Conservation (phyloP, 2,888 invertebrate genomes). For the Pseudanteris insignis region DNA sequence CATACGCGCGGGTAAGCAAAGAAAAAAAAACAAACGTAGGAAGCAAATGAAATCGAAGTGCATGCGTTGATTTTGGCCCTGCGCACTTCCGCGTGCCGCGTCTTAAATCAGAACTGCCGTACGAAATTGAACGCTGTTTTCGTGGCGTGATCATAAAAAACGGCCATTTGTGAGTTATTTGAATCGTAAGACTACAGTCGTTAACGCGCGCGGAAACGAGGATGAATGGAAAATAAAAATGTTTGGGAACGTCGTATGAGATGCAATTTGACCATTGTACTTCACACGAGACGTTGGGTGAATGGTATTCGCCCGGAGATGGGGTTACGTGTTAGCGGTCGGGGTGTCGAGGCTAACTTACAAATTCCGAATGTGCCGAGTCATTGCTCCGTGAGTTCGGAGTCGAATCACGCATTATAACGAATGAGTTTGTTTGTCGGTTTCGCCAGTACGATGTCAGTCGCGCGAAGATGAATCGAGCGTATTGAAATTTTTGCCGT, state of each 20-base stretch:
- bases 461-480: conserved; percentile 11
- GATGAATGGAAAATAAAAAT: no score
- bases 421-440: conserved; percentile 19
- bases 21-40: no score
- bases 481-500: conserved; percentile 12
- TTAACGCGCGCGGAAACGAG: no score
- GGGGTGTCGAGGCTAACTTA: conserved; percentile 19
- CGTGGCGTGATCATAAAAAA: no score
- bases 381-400: conserved; percentile 25
- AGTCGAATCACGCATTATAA: conserved; percentile 30
- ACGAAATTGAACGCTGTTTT: no score
- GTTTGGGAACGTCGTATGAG: background rate
- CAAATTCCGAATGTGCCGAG: conserved; percentile 22
- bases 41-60: no score
- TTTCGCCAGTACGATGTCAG: background rate
- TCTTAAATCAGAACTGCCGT: no score
- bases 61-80: no score
- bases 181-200: no score
- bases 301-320: conserved; percentile 16
- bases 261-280: conserved; percentile 9
- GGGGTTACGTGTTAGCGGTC: conserved; percentile 19
- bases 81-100: no score
- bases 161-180: no score
- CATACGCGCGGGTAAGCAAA: no score
- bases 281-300: conserved; percentile 7